Evolutionary conservation across 2,888 invertebrate genomes (phyloP).

Genomic region (Xestia ashworthii): DNA sequence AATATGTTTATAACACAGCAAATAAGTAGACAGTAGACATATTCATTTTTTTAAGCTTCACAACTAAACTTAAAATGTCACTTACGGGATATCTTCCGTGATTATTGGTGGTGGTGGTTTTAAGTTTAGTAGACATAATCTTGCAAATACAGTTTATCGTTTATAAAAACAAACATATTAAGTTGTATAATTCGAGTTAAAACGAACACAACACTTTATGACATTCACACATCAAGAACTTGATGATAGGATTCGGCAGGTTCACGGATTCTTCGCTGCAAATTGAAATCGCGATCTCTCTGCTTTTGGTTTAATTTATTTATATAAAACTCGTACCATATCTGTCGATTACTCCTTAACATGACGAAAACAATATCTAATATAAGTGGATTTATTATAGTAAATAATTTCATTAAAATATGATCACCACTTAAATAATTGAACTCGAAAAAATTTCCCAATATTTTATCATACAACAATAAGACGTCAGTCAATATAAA

Average conservation of each 20-base stretch:
- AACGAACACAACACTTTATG: not conserved
- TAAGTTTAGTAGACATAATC: no score
- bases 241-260: not conserved
- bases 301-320: conserved; percentile 1
- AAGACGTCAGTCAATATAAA: no score
- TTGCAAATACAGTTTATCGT: no score
- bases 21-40: no score
- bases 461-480: no score
- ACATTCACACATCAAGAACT: not conserved
- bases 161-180: not conserved
- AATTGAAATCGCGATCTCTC: not conserved
- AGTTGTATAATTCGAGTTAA: not conserved
- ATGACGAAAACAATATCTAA: not conserved
- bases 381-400: not conserved
- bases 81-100: no score
- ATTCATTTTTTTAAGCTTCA: no score
- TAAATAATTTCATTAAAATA: not conserved
- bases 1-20: no score
- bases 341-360: not conserved
- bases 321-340: not conserved
- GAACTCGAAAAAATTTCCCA: no score
- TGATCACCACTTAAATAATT: no score
- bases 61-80: no score
- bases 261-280: not conserved
- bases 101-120: no score